A percentile compares a stretch with the other conserved stretches of the same genome.
These are phyloP conservation scores for Characodon lateralis DNA, from an alignment of 2,797 vertebrate species.

Conservation along the genomic window DNA sequence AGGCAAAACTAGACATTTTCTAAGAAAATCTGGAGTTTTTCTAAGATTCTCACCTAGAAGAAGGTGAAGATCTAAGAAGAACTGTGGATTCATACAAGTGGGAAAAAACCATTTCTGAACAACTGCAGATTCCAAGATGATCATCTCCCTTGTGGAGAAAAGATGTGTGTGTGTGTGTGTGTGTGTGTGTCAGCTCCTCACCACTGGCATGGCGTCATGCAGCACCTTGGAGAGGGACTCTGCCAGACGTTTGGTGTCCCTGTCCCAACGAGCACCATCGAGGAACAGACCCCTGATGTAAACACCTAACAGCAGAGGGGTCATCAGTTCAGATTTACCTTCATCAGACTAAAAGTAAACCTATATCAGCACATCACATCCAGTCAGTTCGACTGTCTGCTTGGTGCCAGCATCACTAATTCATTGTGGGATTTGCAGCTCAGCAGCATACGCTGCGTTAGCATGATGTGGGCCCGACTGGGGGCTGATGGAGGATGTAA, in stretches of 20 bases:
- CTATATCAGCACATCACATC: neutral
- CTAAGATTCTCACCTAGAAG: no score
- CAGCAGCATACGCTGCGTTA: constrained; percentile 29
- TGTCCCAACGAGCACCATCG: constrained; percentile 90
- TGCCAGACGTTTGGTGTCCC: constrained; percentile 81
- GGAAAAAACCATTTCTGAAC: no score
- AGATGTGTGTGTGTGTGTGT: neutral
- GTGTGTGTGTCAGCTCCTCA: constrained; percentile 39
- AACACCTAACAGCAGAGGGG: constrained; percentile 78
- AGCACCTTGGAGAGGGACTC: constrained; percentile 90
- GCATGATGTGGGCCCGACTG: constrained; percentile 66
- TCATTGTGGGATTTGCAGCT: constrained; percentile 37
- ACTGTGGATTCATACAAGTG: no score
- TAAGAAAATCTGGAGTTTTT: no score
- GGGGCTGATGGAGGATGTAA: constrained; percentile 67
- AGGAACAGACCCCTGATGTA: constrained; percentile 87
- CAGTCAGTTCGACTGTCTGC: neutral
- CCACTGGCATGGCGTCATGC: constrained; percentile 87
- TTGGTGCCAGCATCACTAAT: constrained; percentile 30
- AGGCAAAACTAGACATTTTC: no score
- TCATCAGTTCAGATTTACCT: neutral
- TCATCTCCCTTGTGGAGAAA: no score
- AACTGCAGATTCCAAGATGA: no score
- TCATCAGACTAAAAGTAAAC: neutral
- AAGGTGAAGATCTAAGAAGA: no score